Base-by-base conservation (phyloP, 2,113 vertebrate genomes). In the Ceyx melanurus region DNA sequence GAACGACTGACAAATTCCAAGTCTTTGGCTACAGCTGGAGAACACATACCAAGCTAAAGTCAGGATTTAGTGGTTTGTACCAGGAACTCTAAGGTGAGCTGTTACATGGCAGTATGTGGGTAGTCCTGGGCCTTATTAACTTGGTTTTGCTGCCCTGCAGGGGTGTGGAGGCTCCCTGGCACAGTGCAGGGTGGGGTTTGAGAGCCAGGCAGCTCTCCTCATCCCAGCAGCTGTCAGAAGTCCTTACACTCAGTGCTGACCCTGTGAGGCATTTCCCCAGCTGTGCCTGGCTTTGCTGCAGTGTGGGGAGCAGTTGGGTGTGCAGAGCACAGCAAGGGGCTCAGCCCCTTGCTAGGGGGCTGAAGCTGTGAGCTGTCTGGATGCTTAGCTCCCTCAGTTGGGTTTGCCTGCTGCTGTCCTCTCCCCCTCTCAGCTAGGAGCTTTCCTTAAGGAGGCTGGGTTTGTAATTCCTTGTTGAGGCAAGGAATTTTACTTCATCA, bases 271-370 rank as follows among this genome's bases (percentile, higher is more conserved):
- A 4, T 60, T 82, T 64, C 31, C 65, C 29, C 53, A 57, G 10
- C 11, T 35, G 54, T 61, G 23, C 26, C 31, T 26, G 40, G 48
- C 43, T 43, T 65, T 58, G 8, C 22, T 50, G 51, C 25, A 57
- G 62, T 10, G 14, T 33, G 15, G 45, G 0, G 3, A 58, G 20
- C 1, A 5, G 21, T 80, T 64, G 9, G 0, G 7, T 1, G 0
- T 46, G 71, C 23, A n/a, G 45, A 11, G 9, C 3, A 13, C 42
- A 46, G 33, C n/a, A 37, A 37, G 37, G 37, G 37, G 37, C 11
- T 37, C 37, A 15, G 56, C 31, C 10, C 3, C 6, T 37, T 46
- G 1, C 1, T 10, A 22, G 22, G 12, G 4, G 50, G 54, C 11
- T 5, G 45, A 46, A 64, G 33, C 67, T 64, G 25, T 16, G 9